Base-by-base conservation (phyloP, 2,888 invertebrate species). In the Himalopsyche kuldschensis region DNA sequence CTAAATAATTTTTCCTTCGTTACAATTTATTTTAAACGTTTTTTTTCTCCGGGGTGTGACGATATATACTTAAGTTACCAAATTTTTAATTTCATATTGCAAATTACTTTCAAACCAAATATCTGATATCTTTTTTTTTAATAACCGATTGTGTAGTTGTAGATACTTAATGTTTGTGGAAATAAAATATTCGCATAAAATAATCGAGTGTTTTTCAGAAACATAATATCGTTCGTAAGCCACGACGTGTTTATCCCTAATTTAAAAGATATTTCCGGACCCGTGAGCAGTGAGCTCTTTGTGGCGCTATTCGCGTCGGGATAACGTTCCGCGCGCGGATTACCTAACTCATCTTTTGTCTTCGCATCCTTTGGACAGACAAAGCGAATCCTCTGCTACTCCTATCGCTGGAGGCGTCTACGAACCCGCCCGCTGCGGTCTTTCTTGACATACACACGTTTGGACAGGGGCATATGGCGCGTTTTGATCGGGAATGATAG, bases 261-360 rank as follows among this genome's bases (percentile, higher is more conserved):
- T 81, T 81, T 78, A 48, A 6, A 77, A 77, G 81, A 81, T 81
- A 81, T 78, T 35, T 84, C 79, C 81, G 31, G 79, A 32, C 35
- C 82, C 55, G 55, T 76, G 81, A 81, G 78, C 79, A 31, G 81
- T 75, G 46, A 32, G 76, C 75, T 84, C 82, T 84, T 82, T 82
- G 80, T 76, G 69, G 35, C 78, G 17, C 46, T 69, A 75, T 30
- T 20, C n/a, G 63, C 77, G 77, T 76, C 63, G 69, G 82, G 75
- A 80, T 82, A 79, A 75, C 76, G 82, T 82, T 79, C 80, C 63
- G 85, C 75, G 79, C 79, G 77, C 78, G 83, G 82, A 85, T 85
- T 84, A 83, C 83, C 78, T 32, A 82, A 77, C 85, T 82, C 77
- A 80, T 85, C 83, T 83, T 84, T 84, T 84, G 84, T 84, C 81